Evolutionary conservation across 2,797 vertebrate genomes (phyloP).

Genomic region (Enteromius treurensis): DNA sequence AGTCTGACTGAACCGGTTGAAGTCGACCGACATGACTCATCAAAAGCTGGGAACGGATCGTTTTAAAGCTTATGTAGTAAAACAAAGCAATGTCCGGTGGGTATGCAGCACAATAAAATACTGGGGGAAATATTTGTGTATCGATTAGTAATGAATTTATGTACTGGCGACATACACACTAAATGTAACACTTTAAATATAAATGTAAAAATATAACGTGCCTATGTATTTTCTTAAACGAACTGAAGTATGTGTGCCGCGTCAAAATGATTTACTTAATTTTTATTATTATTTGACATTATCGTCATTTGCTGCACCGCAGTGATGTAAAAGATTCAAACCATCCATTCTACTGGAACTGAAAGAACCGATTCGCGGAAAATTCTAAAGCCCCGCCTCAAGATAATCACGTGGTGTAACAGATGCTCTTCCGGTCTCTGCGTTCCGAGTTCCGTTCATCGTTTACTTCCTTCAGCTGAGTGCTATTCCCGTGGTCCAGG

Average conservation of each 20-base stretch:
- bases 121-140: neutral
- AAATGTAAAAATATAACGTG: neutral
- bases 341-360: neutral
- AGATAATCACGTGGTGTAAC: slow-evolving; percentile 4
- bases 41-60: neutral
- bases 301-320: neutral
- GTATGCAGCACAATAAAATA: neutral
- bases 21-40: neutral
- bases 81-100: neutral
- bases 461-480: neutral
- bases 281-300: neutral
- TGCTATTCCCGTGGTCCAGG: neutral
- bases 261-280: neutral
- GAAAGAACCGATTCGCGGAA: neutral
- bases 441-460: slow-evolving; percentile 10
- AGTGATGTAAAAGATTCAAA: neutral
- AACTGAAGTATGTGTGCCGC: neutral
- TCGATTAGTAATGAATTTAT: neutral
- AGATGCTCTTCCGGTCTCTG: slow-evolving; percentile 25
- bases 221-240: neutral
- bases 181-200: neutral
- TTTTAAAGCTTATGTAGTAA: neutral
- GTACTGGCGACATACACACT: no score
- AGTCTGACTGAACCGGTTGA: neutral
- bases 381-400: neutral